These are phyloP conservation scores for Orthonychiurus folsomi DNA, from an alignment of 2,888 invertebrate genomes.

Conservation along the genomic window DNA sequence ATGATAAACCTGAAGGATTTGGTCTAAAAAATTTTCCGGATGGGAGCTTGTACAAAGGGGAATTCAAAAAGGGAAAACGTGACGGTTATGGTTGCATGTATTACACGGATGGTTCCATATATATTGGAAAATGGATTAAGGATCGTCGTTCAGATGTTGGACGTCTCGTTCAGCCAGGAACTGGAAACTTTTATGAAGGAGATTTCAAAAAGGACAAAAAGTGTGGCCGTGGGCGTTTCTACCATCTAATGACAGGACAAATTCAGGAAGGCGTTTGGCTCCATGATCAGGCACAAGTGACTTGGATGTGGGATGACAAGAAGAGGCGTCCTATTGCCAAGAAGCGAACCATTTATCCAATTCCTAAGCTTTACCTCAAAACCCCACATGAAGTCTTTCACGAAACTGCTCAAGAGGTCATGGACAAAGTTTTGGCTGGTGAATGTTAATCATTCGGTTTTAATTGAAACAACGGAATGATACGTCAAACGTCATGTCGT, in stretches of 20 bases:
- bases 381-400: slow-evolving; percentile 25
- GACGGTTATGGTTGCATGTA: slow-evolving; percentile 42
- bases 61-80: slow-evolving; percentile 52
- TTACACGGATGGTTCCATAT: slow-evolving; percentile 29
- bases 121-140: slow-evolving; percentile 25
- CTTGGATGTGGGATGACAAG: slow-evolving; percentile 29
- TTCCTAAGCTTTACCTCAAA: slow-evolving; percentile 27
- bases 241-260: slow-evolving; percentile 57
- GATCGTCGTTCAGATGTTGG: slow-evolving; percentile 30
- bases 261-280: slow-evolving; percentile 59
- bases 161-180: slow-evolving; percentile 20
- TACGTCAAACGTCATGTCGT: too few relatives aligned
- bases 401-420: slow-evolving; percentile 28
- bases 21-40: slow-evolving; percentile 43
- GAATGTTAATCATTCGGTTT: too few relatives aligned
- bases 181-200: slow-evolving; percentile 35
- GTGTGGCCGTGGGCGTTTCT: slow-evolving; percentile 55
- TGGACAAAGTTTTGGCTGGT: slow-evolving; percentile 17
- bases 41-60: slow-evolving; percentile 58
- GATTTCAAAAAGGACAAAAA: slow-evolving; percentile 29
- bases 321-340: slow-evolving; percentile 17
- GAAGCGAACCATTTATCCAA: slow-evolving; percentile 24
- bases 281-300: slow-evolving; percentile 42
- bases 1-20: slow-evolving; percentile 28
- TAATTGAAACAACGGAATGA: too few relatives aligned